Conservation (phyloP, 1,140 invertebrate species). For the Mizuhopecten yessoensis region DNA sequence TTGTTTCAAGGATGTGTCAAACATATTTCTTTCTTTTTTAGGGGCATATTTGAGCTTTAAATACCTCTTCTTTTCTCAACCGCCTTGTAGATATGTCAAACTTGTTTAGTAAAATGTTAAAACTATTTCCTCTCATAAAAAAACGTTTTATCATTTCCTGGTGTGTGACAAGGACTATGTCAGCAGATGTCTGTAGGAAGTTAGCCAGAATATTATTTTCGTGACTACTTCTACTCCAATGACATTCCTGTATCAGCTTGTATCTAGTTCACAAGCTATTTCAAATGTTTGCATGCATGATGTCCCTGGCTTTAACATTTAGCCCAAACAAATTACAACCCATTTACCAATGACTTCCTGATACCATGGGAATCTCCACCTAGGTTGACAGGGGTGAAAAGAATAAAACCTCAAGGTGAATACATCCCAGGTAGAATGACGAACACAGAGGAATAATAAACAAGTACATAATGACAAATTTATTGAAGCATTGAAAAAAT, state of each 20-base stretch:
- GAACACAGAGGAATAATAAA: not conserved
- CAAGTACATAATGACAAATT: not conserved
- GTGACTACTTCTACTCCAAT: not conserved
- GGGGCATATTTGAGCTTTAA: not conserved
- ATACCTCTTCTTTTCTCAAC: not conserved
- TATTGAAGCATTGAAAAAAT: not conserved
- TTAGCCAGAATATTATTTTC: conserved; percentile 27
- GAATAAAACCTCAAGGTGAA: not conserved
- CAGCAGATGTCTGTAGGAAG: conserved; percentile 1
- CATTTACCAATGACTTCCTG: not conserved
- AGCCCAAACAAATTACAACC: not conserved
- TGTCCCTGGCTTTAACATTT: not conserved
- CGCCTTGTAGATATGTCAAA: conserved; percentile 10
- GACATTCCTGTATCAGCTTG: not conserved
- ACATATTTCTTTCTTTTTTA: not conserved
- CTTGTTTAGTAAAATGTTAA: conserved; percentile 23
- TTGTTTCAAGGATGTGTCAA: not conserved
- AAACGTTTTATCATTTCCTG: conserved; percentile 12
- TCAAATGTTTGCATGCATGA: not conserved
- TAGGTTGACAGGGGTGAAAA: not conserved
- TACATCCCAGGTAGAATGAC: not conserved
- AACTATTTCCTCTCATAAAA: conserved; percentile 33
- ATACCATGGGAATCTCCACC: not conserved
- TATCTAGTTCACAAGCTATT: conserved; percentile 38
- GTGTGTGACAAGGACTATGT: not conserved